A percentile compares a stretch with the other conserved stretches of the same genome.
phyloP scores from a whole-genome alignment of 1,140 invertebrate genomes.

The Lanistes nyassanus region DNA sequence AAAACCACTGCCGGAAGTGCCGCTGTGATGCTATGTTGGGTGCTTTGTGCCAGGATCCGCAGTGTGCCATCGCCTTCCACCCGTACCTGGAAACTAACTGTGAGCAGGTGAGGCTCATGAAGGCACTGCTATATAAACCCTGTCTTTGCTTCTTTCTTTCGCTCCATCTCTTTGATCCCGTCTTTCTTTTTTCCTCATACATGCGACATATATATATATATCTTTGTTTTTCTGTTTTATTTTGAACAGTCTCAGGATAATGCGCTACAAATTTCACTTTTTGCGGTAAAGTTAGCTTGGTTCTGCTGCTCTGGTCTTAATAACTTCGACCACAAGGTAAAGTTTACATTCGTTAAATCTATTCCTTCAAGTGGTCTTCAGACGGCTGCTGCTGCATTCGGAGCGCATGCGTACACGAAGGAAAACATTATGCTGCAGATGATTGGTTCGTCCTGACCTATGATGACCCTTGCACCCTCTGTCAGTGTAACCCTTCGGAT shows the following conservation, averaged over 20 bases:
- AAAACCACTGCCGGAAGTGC: slow-evolving; percentile 5
- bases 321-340: no score
- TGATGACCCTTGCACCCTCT: slow-evolving; percentile 19
- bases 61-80: background rate
- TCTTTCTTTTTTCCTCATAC: no score
- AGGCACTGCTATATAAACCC: no score
- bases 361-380: slow-evolving; percentile 6
- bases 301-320: no score
- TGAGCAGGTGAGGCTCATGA: slow-evolving; percentile 14
- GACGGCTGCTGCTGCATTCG: slow-evolving; percentile 14
- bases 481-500: slow-evolving; percentile 16
- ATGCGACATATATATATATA: no score
- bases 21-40: background rate
- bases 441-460: slow-evolving; percentile 21
- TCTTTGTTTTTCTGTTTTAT: no score
- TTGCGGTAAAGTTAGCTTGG: no score
- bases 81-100: slow-evolving; percentile 18
- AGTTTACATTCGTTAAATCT: no score
- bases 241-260: no score
- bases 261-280: no score
- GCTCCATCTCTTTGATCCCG: no score
- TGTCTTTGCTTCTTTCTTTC: no score
- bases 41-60: background rate
- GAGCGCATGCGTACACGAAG: slow-evolving; percentile 5
- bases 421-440: slow-evolving; percentile 12